Evolutionary conservation across 2,888 invertebrate species (phyloP), one percentile per base, ranked within the genome.

Genomic region (Drosophila crucigera): DNA sequence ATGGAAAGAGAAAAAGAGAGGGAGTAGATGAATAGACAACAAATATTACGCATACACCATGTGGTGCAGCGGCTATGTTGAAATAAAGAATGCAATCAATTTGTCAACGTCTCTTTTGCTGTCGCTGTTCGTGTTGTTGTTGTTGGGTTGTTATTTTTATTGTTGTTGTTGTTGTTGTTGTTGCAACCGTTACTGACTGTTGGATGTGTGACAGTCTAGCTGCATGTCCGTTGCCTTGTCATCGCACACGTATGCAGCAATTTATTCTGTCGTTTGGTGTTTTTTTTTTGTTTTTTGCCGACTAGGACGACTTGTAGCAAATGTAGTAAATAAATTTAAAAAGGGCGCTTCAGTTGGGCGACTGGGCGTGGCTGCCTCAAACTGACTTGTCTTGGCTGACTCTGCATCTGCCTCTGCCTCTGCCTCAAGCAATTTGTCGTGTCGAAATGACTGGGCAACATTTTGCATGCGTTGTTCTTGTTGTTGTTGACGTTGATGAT

Each of bases 61-160:
- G 85, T 87, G 78, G 63, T 77, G 74, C 76, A 62, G 60, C 73
- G 68, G 62, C 73, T 67, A 68, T 65, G 79, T 78, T 72, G 78
- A 85, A 87, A 85, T 78, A 90, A 88, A 87, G 86, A 89, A 88
- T 86, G 90, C 90, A 86, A 90, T 88, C 88, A 88, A 88, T 90
- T 88, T 88, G 89, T 88, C 89, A 86, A 90, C 77, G 83, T 87
- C 83, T 79, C 77, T 73, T 68, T 56, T 53, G 31, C 39, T 54
- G 67, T 56, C 63, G 33, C 61, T 39, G 33, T 49, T 62, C 47
- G 39, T 65, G 50, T 55, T 73, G 64, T 43, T 61, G 52, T 50
- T 25, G 9, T 9, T 9, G 60, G 55, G 49, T 53, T 73, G 50
- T 25, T 53, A 64, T 22, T 41, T 47, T 31, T 53, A 64, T 30